Conservation (phyloP, 2,888 invertebrate species). For the Masnerella sp. region DNA sequence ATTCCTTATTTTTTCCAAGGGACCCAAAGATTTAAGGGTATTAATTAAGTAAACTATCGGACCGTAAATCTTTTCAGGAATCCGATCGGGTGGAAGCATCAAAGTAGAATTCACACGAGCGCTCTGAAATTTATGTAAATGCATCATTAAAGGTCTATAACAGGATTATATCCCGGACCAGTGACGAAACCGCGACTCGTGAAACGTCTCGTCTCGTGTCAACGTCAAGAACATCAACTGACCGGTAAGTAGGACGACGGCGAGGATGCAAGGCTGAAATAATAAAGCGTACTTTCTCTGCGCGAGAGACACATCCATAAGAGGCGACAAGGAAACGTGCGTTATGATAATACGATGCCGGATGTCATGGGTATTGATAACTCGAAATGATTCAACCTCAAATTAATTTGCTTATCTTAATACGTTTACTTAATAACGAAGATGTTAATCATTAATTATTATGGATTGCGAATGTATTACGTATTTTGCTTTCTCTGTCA, state of each 20-base stretch:
- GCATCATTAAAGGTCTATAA: constrained; percentile 18
- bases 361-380: constrained; percentile 34
- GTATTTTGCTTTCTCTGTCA: constrained; percentile 35
- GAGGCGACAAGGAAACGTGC: constrained; percentile 46
- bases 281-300: constrained; percentile 74
- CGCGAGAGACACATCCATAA: constrained; percentile 50
- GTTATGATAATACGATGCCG: constrained; percentile 44
- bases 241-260: constrained; percentile 71
- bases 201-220: constrained; percentile 42
- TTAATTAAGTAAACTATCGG: no score
- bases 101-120: no score
- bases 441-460: no score
- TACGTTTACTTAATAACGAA: no score
- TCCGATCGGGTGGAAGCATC: no score
- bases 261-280: constrained; percentile 75
- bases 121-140: constrained; percentile 30
- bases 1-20: no score
- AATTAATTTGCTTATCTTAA: no score
- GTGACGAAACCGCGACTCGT: constrained; percentile 41
- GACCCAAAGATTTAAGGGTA: no score
- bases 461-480: constrained; percentile 24
- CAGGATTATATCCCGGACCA: constrained; percentile 25
- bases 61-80: no score
- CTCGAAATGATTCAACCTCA: constrained; percentile 6
- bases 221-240: constrained; percentile 55